Base-by-base conservation (phyloP, 2,797 vertebrate genomes). In the Ctenopoma kingsleyae region DNA sequence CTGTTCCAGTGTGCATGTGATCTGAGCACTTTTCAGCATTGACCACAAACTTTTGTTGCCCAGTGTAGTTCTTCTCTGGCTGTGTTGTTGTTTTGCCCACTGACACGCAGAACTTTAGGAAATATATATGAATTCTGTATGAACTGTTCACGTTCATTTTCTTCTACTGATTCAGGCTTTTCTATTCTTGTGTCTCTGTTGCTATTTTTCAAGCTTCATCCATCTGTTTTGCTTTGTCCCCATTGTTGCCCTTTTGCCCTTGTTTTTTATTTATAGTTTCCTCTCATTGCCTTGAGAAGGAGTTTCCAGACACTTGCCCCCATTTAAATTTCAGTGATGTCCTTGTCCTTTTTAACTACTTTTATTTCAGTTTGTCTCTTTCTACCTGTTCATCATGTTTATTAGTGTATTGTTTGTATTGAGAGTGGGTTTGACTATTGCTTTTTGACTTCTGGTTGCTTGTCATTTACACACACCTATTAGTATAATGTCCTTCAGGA, bases 261-360 rank as follows among this genome's bases (percentile, higher is more conserved):
- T 55, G 16, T 3, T 8, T 49, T 61, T 55, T 67, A 62, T 56
- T 49, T 25, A 38, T 23, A 46, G 22, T 5, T 35, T 36, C 20
- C n/a, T 53, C 44, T 68, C 3, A 13, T 44, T 41, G 10, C 41
- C 27, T 49, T 53, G 44, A 46, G 46, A 69, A 8, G 22, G 22
- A 40, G 19, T 51, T 17, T 30, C 5, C 36, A 44, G 32, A 53
- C 60, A 49, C 35, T 8, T 58, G 30, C 19, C 48, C 73, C 41
- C 44, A 9, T 47, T 55, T 76, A 25, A 22, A 59, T 61, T 59
- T 71, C 35, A 65, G 16, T 4, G 17, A 19, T 36, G 23, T 65
- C n/a, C 8, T 55, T 62, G 22, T 72, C 67, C 47, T 40, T 68
- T 40, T 47, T n/a, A n/a, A 27, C 6, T 16, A 47, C 32, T 57